Percentiles rank a stretch among this genome's conserved stretches.
These are phyloP conservation scores for Sesia apiformis DNA, from an alignment of 2,888 invertebrate species.

Conservation along the genomic window DNA sequence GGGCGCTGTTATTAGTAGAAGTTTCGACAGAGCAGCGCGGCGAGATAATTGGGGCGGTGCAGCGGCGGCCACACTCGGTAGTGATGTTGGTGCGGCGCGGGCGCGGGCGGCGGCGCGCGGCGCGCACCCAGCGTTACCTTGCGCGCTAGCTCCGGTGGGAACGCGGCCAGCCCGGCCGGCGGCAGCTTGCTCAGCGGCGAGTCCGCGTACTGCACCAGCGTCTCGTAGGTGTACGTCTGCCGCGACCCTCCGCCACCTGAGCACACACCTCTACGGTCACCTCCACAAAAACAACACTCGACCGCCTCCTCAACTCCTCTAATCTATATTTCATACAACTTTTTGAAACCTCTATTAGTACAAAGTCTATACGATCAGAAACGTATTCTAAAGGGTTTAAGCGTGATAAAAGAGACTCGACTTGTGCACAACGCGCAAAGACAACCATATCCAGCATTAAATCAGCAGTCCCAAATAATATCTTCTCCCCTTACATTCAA, in stretches of 20 bases:
- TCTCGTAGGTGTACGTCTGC: slow-evolving; percentile 68
- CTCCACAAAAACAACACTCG: neutral
- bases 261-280: slow-evolving; percentile 12
- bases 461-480: too few relatives aligned
- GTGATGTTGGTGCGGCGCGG: slow-evolving; percentile 11
- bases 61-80: slow-evolving; percentile 28
- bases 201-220: slow-evolving; percentile 71
- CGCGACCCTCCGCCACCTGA: slow-evolving; percentile 42
- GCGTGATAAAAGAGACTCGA: too few relatives aligned
- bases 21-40: slow-evolving; percentile 63
- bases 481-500: too few relatives aligned
- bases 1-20: slow-evolving; percentile 39
- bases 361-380: too few relatives aligned
- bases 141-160: slow-evolving; percentile 70
- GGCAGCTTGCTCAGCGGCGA: slow-evolving; percentile 72
- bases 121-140: slow-evolving; percentile 55
- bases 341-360: too few relatives aligned
- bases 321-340: too few relatives aligned
- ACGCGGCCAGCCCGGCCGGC: slow-evolving; percentile 59
- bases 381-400: too few relatives aligned
- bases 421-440: too few relatives aligned
- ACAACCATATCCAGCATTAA: too few relatives aligned
- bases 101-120: slow-evolving; percentile 18
- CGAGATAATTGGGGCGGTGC: slow-evolving; percentile 62
- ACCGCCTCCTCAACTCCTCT: too few relatives aligned